Conservation (phyloP, 2,888 invertebrate species). For the Eurytoma californica region DNA sequence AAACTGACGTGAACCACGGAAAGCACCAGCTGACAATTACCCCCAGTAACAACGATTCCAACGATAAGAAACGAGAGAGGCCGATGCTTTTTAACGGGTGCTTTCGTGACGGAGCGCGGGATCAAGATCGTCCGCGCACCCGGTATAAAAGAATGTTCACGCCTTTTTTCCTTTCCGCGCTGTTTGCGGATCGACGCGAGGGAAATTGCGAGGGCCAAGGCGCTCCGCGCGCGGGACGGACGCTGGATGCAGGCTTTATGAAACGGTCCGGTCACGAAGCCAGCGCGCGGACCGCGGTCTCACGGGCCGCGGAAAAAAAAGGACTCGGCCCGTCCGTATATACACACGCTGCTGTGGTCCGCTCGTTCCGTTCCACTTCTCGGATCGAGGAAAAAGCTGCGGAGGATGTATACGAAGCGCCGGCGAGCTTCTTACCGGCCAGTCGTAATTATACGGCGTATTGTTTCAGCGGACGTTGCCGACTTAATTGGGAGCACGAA, state of each 20-base stretch:
- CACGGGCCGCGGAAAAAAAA: conserved; percentile 56
- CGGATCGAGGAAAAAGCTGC: conserved; percentile 20
- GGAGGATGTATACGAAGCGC: not conserved
- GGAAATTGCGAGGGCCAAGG: conserved; percentile 22
- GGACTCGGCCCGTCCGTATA: not conserved
- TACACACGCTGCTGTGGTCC: conserved; percentile 32
- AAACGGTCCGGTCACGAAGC: conserved; percentile 65
- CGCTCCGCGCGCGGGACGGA: conserved; percentile 38
- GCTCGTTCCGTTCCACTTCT: conserved; percentile 30
- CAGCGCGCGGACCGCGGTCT: conserved; percentile 48
- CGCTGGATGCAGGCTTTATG: conserved; percentile 55
- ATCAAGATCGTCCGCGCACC: conserved; percentile 27
- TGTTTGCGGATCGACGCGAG: conserved; percentile 15
- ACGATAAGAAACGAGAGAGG: conserved; percentile 11
- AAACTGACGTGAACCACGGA: not conserved
- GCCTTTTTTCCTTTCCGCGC: conserved; percentile 17
- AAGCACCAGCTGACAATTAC: conserved; percentile 8
- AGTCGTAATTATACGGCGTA: conserved; percentile 4
- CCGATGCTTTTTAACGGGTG: not conserved
- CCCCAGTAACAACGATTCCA: not conserved
- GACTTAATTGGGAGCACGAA: conserved; percentile 8
- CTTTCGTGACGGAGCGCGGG: conserved; percentile 7
- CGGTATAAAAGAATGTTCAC: conserved; percentile 14
- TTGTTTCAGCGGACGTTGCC: conserved; percentile 13
- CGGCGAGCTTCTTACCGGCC: not conserved